Evolutionary conservation across 1,140 invertebrate species (phyloP).

Genomic region (Diorhabda sublineata): DNA sequence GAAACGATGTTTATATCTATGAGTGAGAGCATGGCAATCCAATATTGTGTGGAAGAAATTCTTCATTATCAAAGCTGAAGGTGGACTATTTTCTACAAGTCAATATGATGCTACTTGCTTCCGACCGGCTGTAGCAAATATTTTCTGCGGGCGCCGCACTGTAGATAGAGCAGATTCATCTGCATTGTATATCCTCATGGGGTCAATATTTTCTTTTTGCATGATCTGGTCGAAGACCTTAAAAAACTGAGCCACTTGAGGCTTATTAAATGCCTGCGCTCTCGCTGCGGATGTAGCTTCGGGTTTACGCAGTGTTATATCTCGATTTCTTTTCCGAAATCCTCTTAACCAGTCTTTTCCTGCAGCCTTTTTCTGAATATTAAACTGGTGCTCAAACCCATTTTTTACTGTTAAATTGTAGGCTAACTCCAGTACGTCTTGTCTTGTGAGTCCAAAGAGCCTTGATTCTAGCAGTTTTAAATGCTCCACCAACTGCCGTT

Average conservation of each 20-base stretch:
- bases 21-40: no score
- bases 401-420: not conserved
- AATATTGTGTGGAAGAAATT: no score
- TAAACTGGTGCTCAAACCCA: not conserved
- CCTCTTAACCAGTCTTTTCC: no score
- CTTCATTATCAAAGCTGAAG: no score
- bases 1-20: no score
- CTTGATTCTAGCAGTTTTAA: not conserved
- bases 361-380: no score
- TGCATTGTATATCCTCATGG: constrained; percentile 4
- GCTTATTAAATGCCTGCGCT: not conserved
- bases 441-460: not conserved
- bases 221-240: not conserved
- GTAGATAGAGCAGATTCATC: not conserved
- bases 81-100: no score
- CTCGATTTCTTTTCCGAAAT: not conserved
- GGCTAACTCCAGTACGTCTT: not conserved
- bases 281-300: not conserved
- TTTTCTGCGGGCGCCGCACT: not conserved
- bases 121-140: no score
- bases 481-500: not conserved
- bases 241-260: not conserved
- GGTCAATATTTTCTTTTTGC: not conserved
- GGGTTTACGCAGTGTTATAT: not conserved
- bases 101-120: no score